phyloP scores from a whole-genome alignment of 1,140 invertebrate genomes.

The Mylabris phalerata region DNA sequence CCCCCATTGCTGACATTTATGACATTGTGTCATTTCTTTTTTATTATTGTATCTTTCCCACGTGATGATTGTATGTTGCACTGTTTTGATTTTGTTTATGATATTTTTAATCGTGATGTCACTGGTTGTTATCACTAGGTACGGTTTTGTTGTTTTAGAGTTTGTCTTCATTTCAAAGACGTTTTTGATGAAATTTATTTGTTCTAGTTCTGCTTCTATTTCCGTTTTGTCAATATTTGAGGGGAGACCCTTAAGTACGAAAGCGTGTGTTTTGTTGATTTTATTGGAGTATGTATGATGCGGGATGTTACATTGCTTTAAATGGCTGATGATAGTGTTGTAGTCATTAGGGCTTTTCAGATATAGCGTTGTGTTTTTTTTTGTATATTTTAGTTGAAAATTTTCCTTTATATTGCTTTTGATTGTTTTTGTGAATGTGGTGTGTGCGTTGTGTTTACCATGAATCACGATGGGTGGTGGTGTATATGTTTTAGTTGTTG shows the following conservation, averaged over 20 bases:
- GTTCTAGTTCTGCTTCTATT: not conserved
- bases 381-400: not conserved
- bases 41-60: slow-evolving; percentile 30
- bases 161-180: not conserved
- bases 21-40: slow-evolving; percentile 30
- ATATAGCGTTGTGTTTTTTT: not conserved
- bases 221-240: not conserved
- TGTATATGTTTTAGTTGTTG: not conserved
- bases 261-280: not conserved
- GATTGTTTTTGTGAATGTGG: not conserved
- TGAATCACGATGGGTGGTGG: not conserved
- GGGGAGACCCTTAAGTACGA: not conserved
- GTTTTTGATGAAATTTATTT: not conserved
- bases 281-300: not conserved
- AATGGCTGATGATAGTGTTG: not conserved
- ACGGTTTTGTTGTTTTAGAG: not conserved
- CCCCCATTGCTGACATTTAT: slow-evolving; percentile 38
- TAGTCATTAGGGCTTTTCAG: not conserved
- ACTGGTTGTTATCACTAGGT: slow-evolving; percentile 3
- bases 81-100: not conserved
- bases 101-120: not conserved
- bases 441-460: not conserved
- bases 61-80: not conserved
- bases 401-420: not conserved
- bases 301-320: not conserved